These are phyloP conservation scores for Conops quadrifasciatus DNA, from an alignment of 2,888 invertebrate species.

Conservation along the genomic window DNA sequence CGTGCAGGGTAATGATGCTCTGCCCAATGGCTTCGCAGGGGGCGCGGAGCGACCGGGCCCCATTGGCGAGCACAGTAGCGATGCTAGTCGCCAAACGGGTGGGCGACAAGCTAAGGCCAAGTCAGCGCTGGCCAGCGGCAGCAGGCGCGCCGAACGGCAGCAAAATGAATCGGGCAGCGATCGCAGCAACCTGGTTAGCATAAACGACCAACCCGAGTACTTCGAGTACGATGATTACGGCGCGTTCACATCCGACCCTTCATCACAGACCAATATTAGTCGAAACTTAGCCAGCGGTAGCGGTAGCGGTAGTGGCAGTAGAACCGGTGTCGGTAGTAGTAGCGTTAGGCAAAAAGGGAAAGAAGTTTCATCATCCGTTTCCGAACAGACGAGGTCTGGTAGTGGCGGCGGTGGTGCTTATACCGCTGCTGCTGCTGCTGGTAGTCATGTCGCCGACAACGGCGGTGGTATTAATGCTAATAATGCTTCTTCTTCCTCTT, in stretches of 20 bases:
- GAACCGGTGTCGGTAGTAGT: conserved; percentile 46
- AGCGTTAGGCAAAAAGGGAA: conserved; percentile 63
- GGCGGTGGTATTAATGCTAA: conserved; percentile 71
- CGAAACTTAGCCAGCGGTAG: conserved; percentile 41
- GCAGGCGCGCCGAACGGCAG: conserved; percentile 45
- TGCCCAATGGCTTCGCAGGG: conserved; percentile 42
- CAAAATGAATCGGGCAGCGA: conserved; percentile 51
- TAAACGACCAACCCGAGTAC: conserved; percentile 68
- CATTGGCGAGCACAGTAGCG: conserved; percentile 46
- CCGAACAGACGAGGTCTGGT: conserved; percentile 59
- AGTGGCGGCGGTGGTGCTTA: conserved; percentile 61
- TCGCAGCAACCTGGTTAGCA: conserved; percentile 66
- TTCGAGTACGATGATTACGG: conserved; percentile 66
- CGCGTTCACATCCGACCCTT: conserved; percentile 19
- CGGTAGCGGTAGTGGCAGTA: conserved; percentile 48
- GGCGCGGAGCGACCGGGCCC: conserved; percentile 51
- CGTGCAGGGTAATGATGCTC: conserved; percentile 42
- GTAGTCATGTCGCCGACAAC: conserved; percentile 64
- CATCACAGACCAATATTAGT: conserved; percentile 38
- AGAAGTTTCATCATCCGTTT: conserved; percentile 55
- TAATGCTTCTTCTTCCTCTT: conserved; percentile 71
- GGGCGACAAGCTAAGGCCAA: conserved; percentile 30
- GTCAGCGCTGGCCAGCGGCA: conserved; percentile 36
- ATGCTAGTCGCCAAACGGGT: conserved; percentile 41
- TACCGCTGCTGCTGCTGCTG: conserved; percentile 63